Evolutionary conservation across 2,113 vertebrate genomes (phyloP), one percentile per base, ranked within the genome.

Genomic region (Callipepla squamata): DNA sequence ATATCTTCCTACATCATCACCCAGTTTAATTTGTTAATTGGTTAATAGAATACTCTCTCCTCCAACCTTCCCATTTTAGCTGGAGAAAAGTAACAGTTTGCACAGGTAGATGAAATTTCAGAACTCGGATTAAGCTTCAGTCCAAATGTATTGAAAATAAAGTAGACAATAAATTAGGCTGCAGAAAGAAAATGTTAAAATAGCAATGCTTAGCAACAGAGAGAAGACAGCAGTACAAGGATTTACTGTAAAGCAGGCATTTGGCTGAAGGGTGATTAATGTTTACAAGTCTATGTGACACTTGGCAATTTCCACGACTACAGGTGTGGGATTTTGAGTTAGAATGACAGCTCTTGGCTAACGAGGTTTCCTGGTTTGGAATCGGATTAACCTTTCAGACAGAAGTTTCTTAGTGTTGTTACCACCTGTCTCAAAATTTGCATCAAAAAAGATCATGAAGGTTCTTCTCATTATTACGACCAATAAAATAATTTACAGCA

Each of bases 321-420:
- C 66, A 89, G 72, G 40, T 85, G 58, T 2, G 11, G 85, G 28
- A 3, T 80, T 74, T 80, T 65, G 73, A 92, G 77, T 44, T 74
- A 61, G 34, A 89, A 80, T 70, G 66, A 84, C 62, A 93, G 26
- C 42, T 85, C 38, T 80, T 70, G 19, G 45, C 34, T 96, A 92
- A 96, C 45, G 62, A 89, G 57, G 32, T 76, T 89, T 94, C 74
- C 34, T 70, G 44, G 45, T 80, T 76, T 73, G 55, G 53, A 91
- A 92, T 80, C 28, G 79, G 57, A 91, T 89, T 94, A 93, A 96
- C 78, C 65, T 92, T 93, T 96, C 69, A 77, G 79, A 90, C 25
- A 88, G 53, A 89, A 73, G 68, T 63, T 94, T 88, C 58, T 91
- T 80, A 53, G 42, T 78, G 61, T 72, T 73, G 66, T 94, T 69